These are phyloP conservation scores for Elephantulus edwardii DNA, from an alignment of 2,113 vertebrate species.

Conservation along the genomic window DNA sequence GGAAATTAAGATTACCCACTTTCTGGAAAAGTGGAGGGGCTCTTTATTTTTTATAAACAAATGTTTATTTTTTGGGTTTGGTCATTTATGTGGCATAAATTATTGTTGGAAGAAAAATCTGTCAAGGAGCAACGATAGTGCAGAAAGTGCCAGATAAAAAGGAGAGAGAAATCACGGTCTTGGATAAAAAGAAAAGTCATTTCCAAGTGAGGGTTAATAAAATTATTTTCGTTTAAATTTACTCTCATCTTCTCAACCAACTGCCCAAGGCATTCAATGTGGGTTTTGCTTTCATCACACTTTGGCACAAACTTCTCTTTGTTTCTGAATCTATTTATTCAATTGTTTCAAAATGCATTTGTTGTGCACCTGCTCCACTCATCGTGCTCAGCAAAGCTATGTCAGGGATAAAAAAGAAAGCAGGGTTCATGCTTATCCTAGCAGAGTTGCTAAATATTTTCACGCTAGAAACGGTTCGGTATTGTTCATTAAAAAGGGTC, in stretches of 20 bases:
- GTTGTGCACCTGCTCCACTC: background rate
- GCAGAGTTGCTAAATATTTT: slow-evolving; percentile 65
- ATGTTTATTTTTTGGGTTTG: slow-evolving; percentile 18
- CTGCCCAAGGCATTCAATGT: background rate
- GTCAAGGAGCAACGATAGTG: background rate
- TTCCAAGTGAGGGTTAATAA: slow-evolving; percentile 18
- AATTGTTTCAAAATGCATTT: slow-evolving; percentile 24
- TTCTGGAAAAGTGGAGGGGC: background rate
- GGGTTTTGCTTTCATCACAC: background rate
- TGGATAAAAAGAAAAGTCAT: slow-evolving; percentile 4
- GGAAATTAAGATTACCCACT: background rate
- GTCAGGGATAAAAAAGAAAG: slow-evolving; percentile 55
- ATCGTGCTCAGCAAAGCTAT: slow-evolving; percentile 27
- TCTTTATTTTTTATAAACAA: background rate
- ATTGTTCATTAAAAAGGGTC: slow-evolving; percentile 61
- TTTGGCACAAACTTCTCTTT: background rate
- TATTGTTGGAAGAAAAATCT: background rate
- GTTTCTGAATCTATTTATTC: slow-evolving; percentile 26
- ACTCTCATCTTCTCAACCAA: background rate
- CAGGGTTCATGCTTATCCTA: slow-evolving; percentile 42
- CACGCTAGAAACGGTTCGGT: slow-evolving; percentile 31
- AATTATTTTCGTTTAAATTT: slow-evolving; percentile 19
- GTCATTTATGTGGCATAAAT: background rate
- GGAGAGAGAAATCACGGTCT: background rate
- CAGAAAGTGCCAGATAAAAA: background rate